phyloP scores from a whole-genome alignment of 1,140 invertebrate species.

The Heliconius eleuchia region DNA sequence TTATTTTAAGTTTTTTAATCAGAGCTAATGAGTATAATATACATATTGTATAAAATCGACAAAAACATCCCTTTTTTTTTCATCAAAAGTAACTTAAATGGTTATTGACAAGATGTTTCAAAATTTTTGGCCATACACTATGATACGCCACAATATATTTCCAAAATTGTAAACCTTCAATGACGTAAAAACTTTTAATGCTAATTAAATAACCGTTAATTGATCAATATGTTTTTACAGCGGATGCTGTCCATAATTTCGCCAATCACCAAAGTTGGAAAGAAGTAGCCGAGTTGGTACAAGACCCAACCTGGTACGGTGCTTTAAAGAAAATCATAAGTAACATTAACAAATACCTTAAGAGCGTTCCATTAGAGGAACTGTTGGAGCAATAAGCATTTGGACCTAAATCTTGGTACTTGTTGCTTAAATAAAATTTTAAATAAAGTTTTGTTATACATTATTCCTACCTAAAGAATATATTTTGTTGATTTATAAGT shows the following conservation, averaged over 20 bases:
- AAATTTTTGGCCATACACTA: no score
- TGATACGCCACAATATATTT: no score
- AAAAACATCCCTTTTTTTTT: no score
- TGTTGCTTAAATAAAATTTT: not conserved
- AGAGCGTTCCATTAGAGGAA: not conserved
- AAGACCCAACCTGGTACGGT: slow-evolving; percentile 38
- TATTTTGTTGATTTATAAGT: no score
- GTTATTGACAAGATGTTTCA: no score
- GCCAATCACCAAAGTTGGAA: slow-evolving; percentile 43
- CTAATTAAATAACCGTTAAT: not conserved
- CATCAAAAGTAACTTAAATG: no score
- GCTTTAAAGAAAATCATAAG: slow-evolving; percentile 32
- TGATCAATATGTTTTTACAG: slow-evolving; percentile 35
- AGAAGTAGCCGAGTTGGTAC: slow-evolving; percentile 40
- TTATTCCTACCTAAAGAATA: no score
- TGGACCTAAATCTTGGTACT: not conserved
- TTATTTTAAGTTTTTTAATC: no score
- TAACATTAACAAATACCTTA: slow-evolving; percentile 42
- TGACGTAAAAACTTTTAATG: no score
- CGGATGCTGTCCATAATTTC: slow-evolving; percentile 45
- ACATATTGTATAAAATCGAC: no score
- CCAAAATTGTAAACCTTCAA: no score
- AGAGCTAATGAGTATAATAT: no score
- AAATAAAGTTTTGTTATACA: not conserved
- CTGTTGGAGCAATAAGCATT: not conserved